Evolutionary conservation across 2,888 invertebrate species (phyloP).

Genomic region (Adineta ricciae): DNA sequence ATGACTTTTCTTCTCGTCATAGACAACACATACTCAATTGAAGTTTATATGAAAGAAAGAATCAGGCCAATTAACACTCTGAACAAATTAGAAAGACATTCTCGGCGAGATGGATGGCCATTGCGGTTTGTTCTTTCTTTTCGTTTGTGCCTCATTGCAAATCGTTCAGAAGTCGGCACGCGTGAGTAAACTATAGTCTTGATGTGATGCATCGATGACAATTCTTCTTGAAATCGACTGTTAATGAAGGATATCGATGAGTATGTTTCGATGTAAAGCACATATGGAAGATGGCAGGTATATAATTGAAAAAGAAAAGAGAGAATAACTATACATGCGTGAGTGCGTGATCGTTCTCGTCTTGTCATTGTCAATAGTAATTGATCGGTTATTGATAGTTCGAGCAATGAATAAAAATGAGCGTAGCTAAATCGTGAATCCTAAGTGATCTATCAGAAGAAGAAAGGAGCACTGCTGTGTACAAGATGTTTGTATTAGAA

Average conservation of each 20-base stretch:
- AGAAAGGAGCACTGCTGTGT: background rate
- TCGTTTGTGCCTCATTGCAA: background rate
- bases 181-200: background rate
- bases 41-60: conserved; percentile 1
- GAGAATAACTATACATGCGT: background rate
- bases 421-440: background rate
- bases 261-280: background rate
- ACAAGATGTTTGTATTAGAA: background rate
- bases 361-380: conserved; percentile 11
- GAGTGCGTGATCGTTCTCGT: background rate
- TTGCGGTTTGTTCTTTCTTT: background rate
- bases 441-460: background rate
- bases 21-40: background rate
- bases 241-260: conserved; percentile 2
- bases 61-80: conserved; percentile 1
- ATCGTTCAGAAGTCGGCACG: conserved; percentile 2
- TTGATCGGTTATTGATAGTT: conserved; percentile 13
- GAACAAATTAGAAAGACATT: conserved; percentile 8
- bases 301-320: background rate
- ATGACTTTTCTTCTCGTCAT: conserved; percentile 15
- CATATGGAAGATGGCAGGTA: conserved; percentile 15
- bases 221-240: background rate
- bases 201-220: conserved; percentile 15
- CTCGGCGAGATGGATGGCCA: background rate
- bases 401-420: background rate